Evolutionary conservation across 1,140 invertebrate genomes (phyloP).

Genomic region (Ephestia elutella): DNA sequence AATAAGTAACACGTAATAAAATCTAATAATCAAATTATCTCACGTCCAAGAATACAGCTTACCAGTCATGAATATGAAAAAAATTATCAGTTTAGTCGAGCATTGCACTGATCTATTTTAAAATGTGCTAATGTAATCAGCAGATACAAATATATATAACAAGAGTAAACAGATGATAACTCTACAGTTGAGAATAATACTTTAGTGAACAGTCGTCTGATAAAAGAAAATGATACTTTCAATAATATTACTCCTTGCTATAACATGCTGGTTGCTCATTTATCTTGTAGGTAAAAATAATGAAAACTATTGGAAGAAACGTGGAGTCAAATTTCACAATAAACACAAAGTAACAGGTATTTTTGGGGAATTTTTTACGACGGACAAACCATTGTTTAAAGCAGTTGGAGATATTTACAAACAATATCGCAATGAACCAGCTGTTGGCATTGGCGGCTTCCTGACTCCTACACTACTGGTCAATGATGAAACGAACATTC

Average conservation of each 20-base stretch:
- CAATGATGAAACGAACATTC: slow-evolving; percentile 69
- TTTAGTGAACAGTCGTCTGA: no score
- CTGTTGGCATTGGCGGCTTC: neutral
- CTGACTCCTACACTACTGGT: slow-evolving; percentile 29
- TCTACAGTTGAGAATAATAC: no score
- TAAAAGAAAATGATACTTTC: neutral
- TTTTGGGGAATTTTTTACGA: neutral
- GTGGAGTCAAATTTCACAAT: slow-evolving; percentile 2
- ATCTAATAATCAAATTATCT: no score
- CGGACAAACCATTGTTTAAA: neutral
- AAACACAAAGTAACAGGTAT: neutral
- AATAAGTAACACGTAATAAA: no score
- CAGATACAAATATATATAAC: no score
- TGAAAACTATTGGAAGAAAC: slow-evolving; percentile 5
- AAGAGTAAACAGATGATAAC: no score
- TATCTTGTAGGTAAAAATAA: neutral
- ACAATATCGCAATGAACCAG: neutral
- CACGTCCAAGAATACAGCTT: no score
- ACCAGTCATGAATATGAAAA: no score
- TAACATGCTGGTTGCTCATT: neutral
- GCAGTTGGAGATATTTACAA: neutral
- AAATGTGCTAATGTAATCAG: no score
- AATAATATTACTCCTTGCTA: neutral
- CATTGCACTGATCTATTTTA: no score
- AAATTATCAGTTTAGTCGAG: no score